Evolutionary conservation across 2,888 invertebrate genomes (phyloP), one percentile per base, ranked within the genome.

Genomic region (Ecliptopera silaceata): DNA sequence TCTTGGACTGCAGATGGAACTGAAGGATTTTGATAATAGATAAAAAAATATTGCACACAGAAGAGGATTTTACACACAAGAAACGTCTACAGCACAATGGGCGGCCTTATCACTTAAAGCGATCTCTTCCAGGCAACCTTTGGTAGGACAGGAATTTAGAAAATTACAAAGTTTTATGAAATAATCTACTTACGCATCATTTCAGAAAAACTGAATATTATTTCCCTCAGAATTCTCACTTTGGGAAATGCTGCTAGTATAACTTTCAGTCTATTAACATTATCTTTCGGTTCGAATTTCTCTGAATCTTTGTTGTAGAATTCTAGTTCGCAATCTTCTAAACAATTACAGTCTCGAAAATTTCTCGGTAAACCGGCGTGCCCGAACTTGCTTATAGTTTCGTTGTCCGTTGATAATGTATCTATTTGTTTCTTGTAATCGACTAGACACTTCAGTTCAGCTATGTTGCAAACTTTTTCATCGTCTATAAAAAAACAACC

Each of bases 151-250:
- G n/a, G n/a, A n/a, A n/a, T n/a, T n/a, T n/a, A n/a, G n/a, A n/a
- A n/a, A n/a, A n/a, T n/a, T 26, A 26, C 10, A 26, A 6, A 22
- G 2, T 5, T 26, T 1, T 0, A 26, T 8, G 10, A 17, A 11
- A 26, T 22, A 34, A 31, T 31, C 18, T 66, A 83, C 89, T 84
- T 84, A 95, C 96, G 93, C 68, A 96, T 77, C 36, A 96, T 92
- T 79, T 96, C 95, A 3, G 93, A 92, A 68, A 94, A 93, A 61
- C 94, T 94, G 75, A 95, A 95, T 45, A 95, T 91, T 1, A 95
- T 92, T 69, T 94, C 94, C 41, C 95, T 89, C 58, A 93, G 92
- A 41, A 95, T 82, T 67, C 95, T 90, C 77, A 95, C 93, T 82
- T 93, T 93, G 0, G 95, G 95, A 77, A 94, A 95, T 39, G 93